Conservation (phyloP, 30 jellyfish, hydroid and myxozoan species). For the Aurelia coerulea region DNA sequence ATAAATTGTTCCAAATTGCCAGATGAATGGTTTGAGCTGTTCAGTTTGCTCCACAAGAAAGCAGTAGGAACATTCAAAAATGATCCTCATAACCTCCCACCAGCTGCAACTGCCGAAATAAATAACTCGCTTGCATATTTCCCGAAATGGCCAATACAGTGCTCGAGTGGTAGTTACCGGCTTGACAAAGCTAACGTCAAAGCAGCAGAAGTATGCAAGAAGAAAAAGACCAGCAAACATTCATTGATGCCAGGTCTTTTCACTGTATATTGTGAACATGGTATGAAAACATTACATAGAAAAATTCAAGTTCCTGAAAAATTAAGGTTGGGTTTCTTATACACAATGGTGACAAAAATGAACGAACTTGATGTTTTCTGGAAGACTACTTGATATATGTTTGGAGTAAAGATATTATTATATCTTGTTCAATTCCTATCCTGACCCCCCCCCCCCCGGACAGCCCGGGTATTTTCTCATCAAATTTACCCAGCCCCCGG, state of each 20-base stretch:
- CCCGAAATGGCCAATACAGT: slow-evolving; percentile 36
- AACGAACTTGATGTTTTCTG: no score
- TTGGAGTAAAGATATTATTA: no score
- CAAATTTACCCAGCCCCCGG: no score
- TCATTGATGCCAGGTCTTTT: background rate
- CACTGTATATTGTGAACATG: slow-evolving; percentile 10
- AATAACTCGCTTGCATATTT: background rate
- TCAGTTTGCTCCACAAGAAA: slow-evolving; percentile 6
- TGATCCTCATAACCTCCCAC: slow-evolving; percentile 12
- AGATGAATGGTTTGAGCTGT: slow-evolving; percentile 28
- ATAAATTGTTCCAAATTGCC: background rate
- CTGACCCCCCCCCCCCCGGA: no score
- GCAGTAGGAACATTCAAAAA: background rate
- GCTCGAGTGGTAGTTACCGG: slow-evolving; percentile 9
- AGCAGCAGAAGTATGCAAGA: no score
- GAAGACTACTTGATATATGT: no score
- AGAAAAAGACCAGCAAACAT: background rate
- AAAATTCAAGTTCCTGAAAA: no score
- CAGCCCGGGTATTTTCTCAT: no score
- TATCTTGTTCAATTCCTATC: no score
- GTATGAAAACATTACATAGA: background rate
- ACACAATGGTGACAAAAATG: no score
- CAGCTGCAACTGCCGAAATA: background rate
- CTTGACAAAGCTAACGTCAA: no score
- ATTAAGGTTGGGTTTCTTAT: no score